Evolutionary conservation across 30 jellyfish, hydroid and myxozoan species (phyloP).

Genomic region (Aurelia coerulea): DNA sequence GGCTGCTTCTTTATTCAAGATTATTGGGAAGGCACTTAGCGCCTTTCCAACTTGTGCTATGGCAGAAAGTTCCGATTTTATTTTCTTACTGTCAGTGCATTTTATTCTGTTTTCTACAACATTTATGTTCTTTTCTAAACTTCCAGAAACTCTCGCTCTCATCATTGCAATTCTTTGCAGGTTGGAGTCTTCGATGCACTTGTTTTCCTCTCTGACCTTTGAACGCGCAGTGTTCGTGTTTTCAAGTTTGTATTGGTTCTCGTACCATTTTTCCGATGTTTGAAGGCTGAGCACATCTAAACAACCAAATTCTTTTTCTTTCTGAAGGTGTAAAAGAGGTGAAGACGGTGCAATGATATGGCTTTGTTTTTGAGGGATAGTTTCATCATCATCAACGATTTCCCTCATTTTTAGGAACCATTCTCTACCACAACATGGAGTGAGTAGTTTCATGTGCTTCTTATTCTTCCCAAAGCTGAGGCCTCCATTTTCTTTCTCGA

Average conservation of each 20-base stretch:
- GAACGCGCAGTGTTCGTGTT: neutral
- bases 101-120: neutral
- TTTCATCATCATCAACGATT: neutral
- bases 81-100: neutral
- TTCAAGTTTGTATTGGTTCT: slow-evolving; percentile 7
- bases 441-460: neutral
- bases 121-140: neutral
- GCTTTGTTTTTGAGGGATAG: neutral
- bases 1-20: slow-evolving; percentile 10
- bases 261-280: neutral
- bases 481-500: slow-evolving; percentile 7
- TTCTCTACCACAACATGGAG: slow-evolving; percentile 4
- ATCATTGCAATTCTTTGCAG: slow-evolving; percentile 12
- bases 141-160: slow-evolving; percentile 15
- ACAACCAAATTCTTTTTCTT: neutral
- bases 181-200: slow-evolving; percentile 13
- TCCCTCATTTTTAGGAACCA: neutral
- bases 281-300: neutral
- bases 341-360: neutral
- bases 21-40: neutral
- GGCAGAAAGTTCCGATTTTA: slow-evolving; percentile 5
- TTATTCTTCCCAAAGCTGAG: neutral
- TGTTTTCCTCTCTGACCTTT: slow-evolving; percentile 4
- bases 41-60: neutral
- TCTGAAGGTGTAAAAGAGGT: neutral